These are phyloP conservation scores for Xerus rutilus DNA, from an alignment of 2,797 vertebrate genomes.

Conservation along the genomic window DNA sequence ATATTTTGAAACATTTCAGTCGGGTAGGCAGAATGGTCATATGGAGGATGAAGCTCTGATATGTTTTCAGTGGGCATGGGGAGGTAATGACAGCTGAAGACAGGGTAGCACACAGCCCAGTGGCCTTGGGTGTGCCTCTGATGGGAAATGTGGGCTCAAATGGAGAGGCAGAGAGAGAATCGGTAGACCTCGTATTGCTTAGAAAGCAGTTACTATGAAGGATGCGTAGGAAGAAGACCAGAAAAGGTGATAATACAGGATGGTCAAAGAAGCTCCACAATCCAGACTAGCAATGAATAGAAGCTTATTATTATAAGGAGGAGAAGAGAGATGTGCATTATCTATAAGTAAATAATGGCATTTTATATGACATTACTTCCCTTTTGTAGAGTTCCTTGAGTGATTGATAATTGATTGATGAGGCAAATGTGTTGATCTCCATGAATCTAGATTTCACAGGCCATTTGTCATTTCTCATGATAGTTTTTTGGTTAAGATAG, in stretches of 20 bases:
- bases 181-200: rapidly evolving
- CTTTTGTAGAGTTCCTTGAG: not conserved
- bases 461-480: not conserved
- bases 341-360: not conserved
- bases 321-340: not conserved
- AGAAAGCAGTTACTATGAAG: not conserved
- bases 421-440: not conserved
- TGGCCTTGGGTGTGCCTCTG: not conserved
- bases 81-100: not conserved
- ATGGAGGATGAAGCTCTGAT: not conserved
- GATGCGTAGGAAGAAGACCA: not conserved
- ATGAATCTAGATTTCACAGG: not conserved
- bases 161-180: not conserved
- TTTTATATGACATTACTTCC: not conserved
- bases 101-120: not conserved
- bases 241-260: not conserved
- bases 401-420: not conserved
- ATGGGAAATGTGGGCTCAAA: not conserved
- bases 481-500: not conserved
- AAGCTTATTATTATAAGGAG: not conserved
- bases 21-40: not conserved
- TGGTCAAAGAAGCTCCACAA: not conserved
- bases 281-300: not conserved
- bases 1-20: not conserved
- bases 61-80: not conserved